Evolutionary conservation across 2,113 vertebrate species (phyloP).

Genomic region (Clinocottus analis): DNA sequence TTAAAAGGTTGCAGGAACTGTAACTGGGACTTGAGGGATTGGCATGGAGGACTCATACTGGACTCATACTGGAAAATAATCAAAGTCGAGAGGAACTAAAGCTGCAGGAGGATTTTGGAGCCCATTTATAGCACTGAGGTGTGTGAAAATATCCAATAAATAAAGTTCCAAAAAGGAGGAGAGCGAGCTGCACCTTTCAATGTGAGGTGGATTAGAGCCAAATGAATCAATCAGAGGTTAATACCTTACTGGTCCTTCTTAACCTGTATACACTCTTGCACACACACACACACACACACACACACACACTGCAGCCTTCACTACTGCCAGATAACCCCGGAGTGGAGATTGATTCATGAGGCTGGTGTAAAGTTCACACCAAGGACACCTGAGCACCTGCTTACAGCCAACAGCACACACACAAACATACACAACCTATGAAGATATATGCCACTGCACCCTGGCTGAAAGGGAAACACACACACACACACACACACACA

Average conservation of each 20-base stretch:
- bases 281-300: conserved; percentile 36
- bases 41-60: background rate
- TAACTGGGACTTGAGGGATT: background rate
- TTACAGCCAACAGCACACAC: conserved; percentile 17
- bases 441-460: background rate
- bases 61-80: background rate
- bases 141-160: conserved; percentile 33
- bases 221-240: conserved; percentile 75
- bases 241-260: conserved; percentile 66
- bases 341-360: conserved; percentile 74
- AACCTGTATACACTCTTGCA: conserved; percentile 45
- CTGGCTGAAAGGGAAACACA: background rate
- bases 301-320: conserved; percentile 31
- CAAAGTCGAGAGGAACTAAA: background rate
- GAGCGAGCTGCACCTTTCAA: conserved; percentile 48
- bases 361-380: conserved; percentile 71
- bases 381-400: conserved; percentile 63
- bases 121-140: background rate
- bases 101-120: background rate
- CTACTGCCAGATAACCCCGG: conserved; percentile 68
- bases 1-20: background rate
- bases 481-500: background rate
- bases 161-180: conserved; percentile 21
- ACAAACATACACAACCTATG: background rate
- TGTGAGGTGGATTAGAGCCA: conserved; percentile 72